phyloP scores from a whole-genome alignment of 2,797 vertebrate genomes.

The Parambassis ranga region DNA sequence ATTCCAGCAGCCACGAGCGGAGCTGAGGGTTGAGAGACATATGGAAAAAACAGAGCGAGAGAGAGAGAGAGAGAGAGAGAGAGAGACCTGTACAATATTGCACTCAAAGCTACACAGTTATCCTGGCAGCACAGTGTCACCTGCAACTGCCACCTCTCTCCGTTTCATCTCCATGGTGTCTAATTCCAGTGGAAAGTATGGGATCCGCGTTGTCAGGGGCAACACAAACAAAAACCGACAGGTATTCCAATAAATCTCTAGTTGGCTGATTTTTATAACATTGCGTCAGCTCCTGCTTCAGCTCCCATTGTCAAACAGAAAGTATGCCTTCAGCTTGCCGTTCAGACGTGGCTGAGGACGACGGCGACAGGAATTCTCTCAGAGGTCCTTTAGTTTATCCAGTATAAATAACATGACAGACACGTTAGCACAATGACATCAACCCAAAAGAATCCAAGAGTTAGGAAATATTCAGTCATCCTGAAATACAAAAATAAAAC shows the following conservation, averaged over 20 bases:
- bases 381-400: conserved; percentile 79
- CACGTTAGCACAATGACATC: conserved; percentile 73
- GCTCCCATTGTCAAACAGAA: conserved; percentile 68
- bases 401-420: conserved; percentile 85
- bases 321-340: conserved; percentile 68
- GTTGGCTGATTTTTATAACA: conserved; percentile 76
- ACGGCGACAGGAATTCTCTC: conserved; percentile 60
- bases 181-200: conserved; percentile 80
- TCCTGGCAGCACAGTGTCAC: conserved; percentile 72
- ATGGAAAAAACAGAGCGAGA: conserved; percentile 45
- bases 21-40: conserved; percentile 56
- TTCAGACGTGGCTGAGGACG: conserved; percentile 69
- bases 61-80: conserved; percentile 21
- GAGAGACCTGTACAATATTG: conserved; percentile 80
- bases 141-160: conserved; percentile 68
- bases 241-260: conserved; percentile 80
- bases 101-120: conserved; percentile 81
- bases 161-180: conserved; percentile 76
- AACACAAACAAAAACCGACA: conserved; percentile 76
- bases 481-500: conserved; percentile 87
- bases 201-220: conserved; percentile 72
- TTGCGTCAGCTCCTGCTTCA: conserved; percentile 61
- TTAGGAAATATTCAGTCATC: conserved; percentile 74
- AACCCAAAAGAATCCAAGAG: conserved; percentile 79
- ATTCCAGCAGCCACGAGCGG: conserved; percentile 62